Evolutionary conservation across 2,797 vertebrate genomes (phyloP).

Genomic region (Setipinna tenuifilis): DNA sequence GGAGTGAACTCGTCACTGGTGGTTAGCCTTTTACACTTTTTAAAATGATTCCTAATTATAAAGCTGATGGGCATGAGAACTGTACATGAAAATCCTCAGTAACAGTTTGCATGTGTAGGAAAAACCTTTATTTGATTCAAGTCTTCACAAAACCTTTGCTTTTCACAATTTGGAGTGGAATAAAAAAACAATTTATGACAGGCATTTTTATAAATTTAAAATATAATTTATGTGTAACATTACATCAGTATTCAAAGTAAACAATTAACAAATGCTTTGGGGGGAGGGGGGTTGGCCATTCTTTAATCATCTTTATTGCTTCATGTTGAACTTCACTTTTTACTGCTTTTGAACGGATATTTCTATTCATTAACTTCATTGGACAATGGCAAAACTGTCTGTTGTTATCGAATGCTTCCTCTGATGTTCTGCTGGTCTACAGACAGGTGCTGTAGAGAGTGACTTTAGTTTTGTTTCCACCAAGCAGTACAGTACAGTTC

Average conservation of each 20-base stretch:
- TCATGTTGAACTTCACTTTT: not conserved
- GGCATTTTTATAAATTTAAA: not conserved
- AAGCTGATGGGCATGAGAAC: no score
- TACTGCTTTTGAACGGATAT: not conserved
- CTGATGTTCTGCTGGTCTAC: conserved; percentile 58
- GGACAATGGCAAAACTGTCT: no score
- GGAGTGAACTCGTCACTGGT: no score
- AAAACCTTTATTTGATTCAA: not conserved
- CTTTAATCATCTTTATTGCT: not conserved
- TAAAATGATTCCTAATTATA: no score
- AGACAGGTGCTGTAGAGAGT: no score
- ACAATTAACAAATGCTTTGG: not conserved
- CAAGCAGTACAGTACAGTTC: no score
- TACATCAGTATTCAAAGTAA: not conserved
- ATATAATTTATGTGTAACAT: not conserved
- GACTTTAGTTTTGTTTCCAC: no score
- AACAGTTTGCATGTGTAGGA: not conserved
- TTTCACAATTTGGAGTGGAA: not conserved
- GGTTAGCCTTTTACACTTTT: no score
- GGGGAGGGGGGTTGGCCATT: not conserved
- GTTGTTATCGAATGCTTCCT: no score
- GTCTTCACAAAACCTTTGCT: not conserved
- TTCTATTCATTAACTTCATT: no score
- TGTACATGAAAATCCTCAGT: not conserved
- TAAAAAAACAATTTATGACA: not conserved